Conservation (phyloP, 2,797 vertebrate species). For the Eremophila alpestris region DNA sequence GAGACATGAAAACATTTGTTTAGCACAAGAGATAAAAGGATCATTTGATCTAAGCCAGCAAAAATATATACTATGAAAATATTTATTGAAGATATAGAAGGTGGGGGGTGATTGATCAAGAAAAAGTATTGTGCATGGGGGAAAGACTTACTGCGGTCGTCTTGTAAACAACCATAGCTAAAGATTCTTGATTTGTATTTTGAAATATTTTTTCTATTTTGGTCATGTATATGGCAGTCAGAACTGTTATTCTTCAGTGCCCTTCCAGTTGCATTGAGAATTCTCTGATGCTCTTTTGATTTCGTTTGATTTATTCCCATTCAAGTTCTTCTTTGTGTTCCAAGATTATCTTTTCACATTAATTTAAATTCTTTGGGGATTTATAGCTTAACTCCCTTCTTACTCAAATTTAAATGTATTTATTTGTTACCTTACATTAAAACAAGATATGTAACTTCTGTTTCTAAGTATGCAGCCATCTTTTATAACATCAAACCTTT, state of each 20-base stretch:
- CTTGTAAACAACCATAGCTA: not conserved
- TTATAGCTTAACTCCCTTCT: not conserved
- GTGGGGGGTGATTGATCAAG: not conserved
- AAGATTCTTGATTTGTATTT: not conserved
- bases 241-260: not conserved
- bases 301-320: not conserved
- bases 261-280: not conserved
- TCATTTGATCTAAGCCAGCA: not conserved
- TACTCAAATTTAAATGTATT: not conserved
- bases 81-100: not conserved
- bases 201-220: not conserved
- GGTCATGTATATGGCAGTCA: not conserved
- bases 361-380: not conserved
- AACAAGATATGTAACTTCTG: not conserved
- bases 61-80: not conserved
- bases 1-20: not conserved
- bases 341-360: not conserved
- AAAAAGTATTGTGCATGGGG: rapidly evolving
- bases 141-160: not conserved
- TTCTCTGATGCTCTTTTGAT: not conserved
- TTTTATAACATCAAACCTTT: not conserved
- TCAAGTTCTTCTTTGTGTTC: not conserved
- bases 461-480: not conserved
- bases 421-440: not conserved
- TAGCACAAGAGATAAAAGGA: not conserved